A percentile compares a stretch with the other conserved stretches of the same genome.
These are phyloP conservation scores for Tethea ocularis DNA, from an alignment of 2,888 invertebrate species.

Conservation along the genomic window DNA sequence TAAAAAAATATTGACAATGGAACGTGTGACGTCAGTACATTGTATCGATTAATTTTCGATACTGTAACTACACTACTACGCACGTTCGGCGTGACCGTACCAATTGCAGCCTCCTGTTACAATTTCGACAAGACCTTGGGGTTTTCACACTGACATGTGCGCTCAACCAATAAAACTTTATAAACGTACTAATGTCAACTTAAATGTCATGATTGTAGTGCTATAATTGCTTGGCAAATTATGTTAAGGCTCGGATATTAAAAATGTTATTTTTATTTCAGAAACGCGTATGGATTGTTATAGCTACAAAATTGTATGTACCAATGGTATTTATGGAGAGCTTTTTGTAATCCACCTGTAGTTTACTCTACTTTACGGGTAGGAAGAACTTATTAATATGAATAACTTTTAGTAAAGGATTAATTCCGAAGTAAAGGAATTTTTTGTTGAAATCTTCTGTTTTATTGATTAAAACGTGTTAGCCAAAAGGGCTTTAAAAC, in stretches of 20 bases:
- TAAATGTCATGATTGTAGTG: neutral
- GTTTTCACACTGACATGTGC: slow-evolving; percentile 54
- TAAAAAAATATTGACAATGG: slow-evolving; percentile 38
- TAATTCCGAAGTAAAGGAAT: too few species aligned
- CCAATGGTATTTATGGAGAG: too few species aligned
- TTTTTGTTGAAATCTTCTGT: too few species aligned
- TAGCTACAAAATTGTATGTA: too few species aligned
- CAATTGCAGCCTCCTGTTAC: slow-evolving; percentile 55
- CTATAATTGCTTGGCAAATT: neutral
- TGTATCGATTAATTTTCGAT: slow-evolving; percentile 31
- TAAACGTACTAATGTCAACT: neutral
- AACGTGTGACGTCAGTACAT: slow-evolving; percentile 48
- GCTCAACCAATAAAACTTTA: slow-evolving; percentile 8
- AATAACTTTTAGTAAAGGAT: too few species aligned
- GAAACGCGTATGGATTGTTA: neutral
- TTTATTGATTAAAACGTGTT: too few species aligned
- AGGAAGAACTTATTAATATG: too few species aligned
- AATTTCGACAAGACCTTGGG: slow-evolving; percentile 72
- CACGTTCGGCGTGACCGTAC: slow-evolving; percentile 48
- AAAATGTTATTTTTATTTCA: neutral
- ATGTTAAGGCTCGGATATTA: neutral
- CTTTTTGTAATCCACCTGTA: too few species aligned
- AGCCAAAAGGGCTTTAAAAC: too few species aligned
- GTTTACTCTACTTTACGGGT: too few species aligned
- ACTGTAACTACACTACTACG: slow-evolving; percentile 12